Percentiles rank a stretch among this genome's conserved stretches.
phyloP scores from a whole-genome alignment of 2,888 invertebrate species.

The Diaperis boleti region DNA sequence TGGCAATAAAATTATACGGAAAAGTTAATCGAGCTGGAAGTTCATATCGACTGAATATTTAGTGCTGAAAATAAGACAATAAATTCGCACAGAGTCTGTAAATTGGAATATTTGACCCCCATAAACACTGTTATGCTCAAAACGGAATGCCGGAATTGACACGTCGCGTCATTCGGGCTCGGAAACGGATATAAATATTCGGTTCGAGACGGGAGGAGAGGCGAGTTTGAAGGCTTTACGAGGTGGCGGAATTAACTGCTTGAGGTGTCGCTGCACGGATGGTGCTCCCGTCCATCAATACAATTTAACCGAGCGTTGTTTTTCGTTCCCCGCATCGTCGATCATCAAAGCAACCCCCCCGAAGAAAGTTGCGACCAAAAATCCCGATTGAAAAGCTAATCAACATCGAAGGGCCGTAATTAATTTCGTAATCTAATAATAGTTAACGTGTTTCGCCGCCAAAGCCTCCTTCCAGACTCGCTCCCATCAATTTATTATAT shows the following conservation, averaged over 20 bases:
- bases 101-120: constrained; percentile 67
- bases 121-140: constrained; percentile 62
- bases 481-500: constrained; percentile 62
- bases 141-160: constrained; percentile 64
- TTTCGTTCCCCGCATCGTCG: no score
- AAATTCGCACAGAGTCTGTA: constrained; percentile 62
- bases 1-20: constrained; percentile 64
- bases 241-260: no score
- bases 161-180: constrained; percentile 47
- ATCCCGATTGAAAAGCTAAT: constrained; percentile 31
- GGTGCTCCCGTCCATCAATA: no score
- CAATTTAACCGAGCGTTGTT: no score
- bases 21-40: constrained; percentile 60
- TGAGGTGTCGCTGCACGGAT: no score
- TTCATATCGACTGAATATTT: constrained; percentile 64
- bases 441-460: constrained; percentile 42
- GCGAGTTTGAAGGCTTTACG: no score
- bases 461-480: constrained; percentile 48
- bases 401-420: constrained; percentile 45
- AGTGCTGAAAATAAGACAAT: constrained; percentile 64
- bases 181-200: constrained; percentile 16
- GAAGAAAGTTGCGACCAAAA: constrained; percentile 8
- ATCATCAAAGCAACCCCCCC: no score
- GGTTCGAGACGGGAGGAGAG: constrained; percentile 4
- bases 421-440: constrained; percentile 56